Conservation (phyloP, 2,113 vertebrate genomes). For the Phoxinus phoxinus region DNA sequence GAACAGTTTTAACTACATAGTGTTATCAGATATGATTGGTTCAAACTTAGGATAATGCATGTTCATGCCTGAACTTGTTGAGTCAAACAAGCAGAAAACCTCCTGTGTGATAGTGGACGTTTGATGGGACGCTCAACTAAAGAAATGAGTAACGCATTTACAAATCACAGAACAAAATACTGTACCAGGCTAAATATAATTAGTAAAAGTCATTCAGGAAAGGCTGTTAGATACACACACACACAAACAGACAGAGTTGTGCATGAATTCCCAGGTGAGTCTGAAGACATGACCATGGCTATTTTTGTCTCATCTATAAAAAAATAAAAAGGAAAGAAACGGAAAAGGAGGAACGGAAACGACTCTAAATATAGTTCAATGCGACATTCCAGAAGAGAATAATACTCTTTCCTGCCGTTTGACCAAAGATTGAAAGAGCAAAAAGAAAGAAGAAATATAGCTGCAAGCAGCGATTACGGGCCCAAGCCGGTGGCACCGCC, state of each 20-base stretch:
- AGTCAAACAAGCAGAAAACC: slow-evolving; percentile 13
- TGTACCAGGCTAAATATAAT: slow-evolving; percentile 29
- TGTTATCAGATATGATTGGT: neutral
- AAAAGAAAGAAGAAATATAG: slow-evolving; percentile 40
- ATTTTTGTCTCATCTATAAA: slow-evolving; percentile 71
- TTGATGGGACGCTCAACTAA: neutral
- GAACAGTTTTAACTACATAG: neutral
- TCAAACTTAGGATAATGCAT: slow-evolving; percentile 29
- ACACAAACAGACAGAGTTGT: neutral
- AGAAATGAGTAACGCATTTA: neutral
- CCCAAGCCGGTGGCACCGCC: too few relatives aligned
- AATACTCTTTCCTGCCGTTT: slow-evolving; percentile 69
- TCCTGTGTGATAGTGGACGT: neutral
- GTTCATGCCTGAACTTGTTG: slow-evolving; percentile 21
- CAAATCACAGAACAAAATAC: neutral
- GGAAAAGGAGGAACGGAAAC: slow-evolving; percentile 74
- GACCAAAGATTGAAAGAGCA: slow-evolving; percentile 48
- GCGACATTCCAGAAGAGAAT: slow-evolving; percentile 79
- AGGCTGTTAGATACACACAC: neutral
- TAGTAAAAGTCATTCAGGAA: slow-evolving; percentile 26
- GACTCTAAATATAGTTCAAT: slow-evolving; percentile 76
- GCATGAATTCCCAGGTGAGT: slow-evolving; percentile 68
- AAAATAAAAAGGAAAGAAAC: slow-evolving; percentile 36
- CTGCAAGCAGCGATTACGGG: too few relatives aligned
- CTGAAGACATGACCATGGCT: slow-evolving; percentile 63